A percentile compares a stretch with the other conserved stretches of the same genome.
These are phyloP conservation scores for Percopsis transmontana DNA, from an alignment of 2,113 vertebrate genomes.

Conservation along the genomic window DNA sequence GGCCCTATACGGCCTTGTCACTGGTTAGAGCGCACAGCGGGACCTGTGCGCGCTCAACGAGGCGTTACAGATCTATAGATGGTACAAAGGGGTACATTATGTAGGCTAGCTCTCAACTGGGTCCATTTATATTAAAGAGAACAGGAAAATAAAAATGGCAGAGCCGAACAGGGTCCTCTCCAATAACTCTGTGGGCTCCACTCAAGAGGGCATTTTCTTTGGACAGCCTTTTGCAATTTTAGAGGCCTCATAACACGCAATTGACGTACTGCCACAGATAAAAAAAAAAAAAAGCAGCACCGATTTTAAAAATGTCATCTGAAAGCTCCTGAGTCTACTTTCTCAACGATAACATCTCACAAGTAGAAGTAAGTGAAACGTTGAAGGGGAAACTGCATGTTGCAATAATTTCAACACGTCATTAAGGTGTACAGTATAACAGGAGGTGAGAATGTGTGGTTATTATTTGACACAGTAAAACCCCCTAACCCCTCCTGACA, in stretches of 20 bases:
- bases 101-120: neutral
- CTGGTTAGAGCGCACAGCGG: constrained; percentile 33
- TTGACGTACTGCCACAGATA: neutral
- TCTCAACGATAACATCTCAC: too few relatives aligned
- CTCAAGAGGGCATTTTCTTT: constrained; percentile 26
- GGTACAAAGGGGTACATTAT: constrained; percentile 37
- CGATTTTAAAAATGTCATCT: too few relatives aligned
- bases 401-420: too few relatives aligned
- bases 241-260: neutral
- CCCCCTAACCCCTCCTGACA: too few relatives aligned
- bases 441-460: too few relatives aligned
- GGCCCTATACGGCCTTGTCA: constrained; percentile 47
- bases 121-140: constrained; percentile 9
- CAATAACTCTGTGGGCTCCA: constrained; percentile 17
- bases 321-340: too few relatives aligned
- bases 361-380: too few relatives aligned
- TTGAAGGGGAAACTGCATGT: too few relatives aligned
- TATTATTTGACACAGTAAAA: too few relatives aligned
- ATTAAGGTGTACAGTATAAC: too few relatives aligned
- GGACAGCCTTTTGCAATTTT: neutral
- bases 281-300: neutral
- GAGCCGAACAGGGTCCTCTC: constrained; percentile 24
- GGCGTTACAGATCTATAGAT: constrained; percentile 34
- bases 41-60: constrained; percentile 39
- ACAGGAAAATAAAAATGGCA: constrained; percentile 14